A percentile compares a stretch with the other conserved stretches of the same genome.
Conservation (phyloP, 2,797 vertebrate genomes). For the Euphonia xanthogaster region DNA sequence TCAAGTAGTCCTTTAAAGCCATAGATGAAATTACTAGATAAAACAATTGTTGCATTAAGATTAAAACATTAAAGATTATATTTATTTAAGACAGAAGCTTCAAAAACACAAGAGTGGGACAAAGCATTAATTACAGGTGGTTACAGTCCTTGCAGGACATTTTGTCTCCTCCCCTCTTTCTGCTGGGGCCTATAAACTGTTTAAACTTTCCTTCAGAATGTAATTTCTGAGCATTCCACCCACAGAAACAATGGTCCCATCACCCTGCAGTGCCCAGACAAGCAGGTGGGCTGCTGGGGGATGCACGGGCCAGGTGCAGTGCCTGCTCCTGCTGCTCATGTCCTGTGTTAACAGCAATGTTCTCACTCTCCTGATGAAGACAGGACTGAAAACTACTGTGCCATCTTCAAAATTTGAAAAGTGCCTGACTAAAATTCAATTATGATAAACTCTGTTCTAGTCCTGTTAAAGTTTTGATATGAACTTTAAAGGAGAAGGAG, state of each 20-base stretch:
- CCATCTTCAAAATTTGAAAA: not conserved
- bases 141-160: not conserved
- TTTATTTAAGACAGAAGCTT: not conserved
- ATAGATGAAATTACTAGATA: not conserved
- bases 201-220: not conserved
- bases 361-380: not conserved
- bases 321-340: not conserved
- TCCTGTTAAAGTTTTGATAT: not conserved
- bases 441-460: not conserved
- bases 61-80: not conserved
- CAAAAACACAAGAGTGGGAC: not conserved
- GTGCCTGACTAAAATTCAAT: not conserved
- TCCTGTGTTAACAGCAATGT: not conserved
- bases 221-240: not conserved
- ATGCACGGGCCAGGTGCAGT: not conserved
- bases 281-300: not conserved
- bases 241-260: fast-evolving
- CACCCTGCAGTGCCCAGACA: not conserved
- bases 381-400: not conserved
- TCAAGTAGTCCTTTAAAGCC: not conserved
- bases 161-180: not conserved
- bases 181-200: not conserved
- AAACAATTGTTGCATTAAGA: not conserved
- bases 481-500: not conserved
- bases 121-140: not conserved